Base-by-base conservation (phyloP, 1,140 invertebrate genomes). In the Meloidogyne chitwoodi region DNA sequence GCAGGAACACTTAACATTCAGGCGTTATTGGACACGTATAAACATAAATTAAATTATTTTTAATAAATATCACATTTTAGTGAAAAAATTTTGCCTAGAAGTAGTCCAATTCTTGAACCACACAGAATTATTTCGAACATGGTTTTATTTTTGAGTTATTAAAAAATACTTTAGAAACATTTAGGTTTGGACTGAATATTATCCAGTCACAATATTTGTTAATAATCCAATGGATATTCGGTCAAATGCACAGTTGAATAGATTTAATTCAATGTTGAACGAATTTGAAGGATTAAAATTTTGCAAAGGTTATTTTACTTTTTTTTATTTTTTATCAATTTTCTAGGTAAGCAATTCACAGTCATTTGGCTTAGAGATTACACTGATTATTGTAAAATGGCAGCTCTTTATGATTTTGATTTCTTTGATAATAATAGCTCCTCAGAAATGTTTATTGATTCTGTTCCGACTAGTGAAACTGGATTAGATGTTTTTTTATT, bases 151-250 rank as follows among this genome's bases (percentile, higher is more conserved):
- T 38, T 38, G 3, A 6, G 10, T 4, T 38, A 38, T 6, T 38
- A 6, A 38, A 38, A 38, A 38, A 10, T 38, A 38, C 34, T 38
- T 48, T 14, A 19, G 44, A 38, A 38, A 48, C 4, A 38, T 38
- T n/a, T 22, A 56, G 19, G 71, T 85, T 1, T 86, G 85, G 85
- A 78, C 72, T 14, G 85, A 86, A 68, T 86, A 87, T 77, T 84
- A 86, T 65, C 85, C 85, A n/a, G 77, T 86, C 1, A 87, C 84
- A 12, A 74, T 86, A 1, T 74, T 86, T 19, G 79, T 86, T 22
- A 87, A 86, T 68, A 81, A 85, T 29, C 83, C 81, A 19, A 44
- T 87, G 5, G 84, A 86, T 74, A 75, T 87, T 11, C 66, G 71
- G 16, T 44, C 71, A 61, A 62, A 26, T 5, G 11, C n/a, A 1